These are phyloP conservation scores for Ditylenchus dipsaci DNA, from an alignment of 1,140 invertebrate species.

Conservation along the genomic window DNA sequence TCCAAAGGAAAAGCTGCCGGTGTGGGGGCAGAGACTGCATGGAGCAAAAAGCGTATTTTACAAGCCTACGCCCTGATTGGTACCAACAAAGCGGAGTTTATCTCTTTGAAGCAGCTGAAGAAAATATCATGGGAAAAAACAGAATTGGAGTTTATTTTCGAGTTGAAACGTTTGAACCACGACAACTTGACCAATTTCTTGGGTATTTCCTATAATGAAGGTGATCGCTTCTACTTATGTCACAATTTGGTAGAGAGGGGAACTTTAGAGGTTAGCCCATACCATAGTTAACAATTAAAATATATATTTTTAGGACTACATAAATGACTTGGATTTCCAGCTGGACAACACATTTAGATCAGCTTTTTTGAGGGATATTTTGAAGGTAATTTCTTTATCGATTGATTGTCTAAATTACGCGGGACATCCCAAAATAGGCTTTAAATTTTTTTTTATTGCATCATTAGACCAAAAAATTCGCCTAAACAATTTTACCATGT, in stretches of 20 bases:
- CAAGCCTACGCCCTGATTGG: slow-evolving; percentile 45
- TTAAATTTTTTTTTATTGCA: too few relatives aligned
- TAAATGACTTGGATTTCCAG: slow-evolving; percentile 47
- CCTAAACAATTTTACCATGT: too few relatives aligned
- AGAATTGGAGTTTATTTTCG: slow-evolving; percentile 44
- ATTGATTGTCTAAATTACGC: too few relatives aligned
- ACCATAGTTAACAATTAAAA: slow-evolving; percentile 6
- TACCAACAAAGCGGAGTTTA: slow-evolving; percentile 49
- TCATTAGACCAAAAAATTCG: too few relatives aligned
- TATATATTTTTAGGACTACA: slow-evolving; percentile 44
- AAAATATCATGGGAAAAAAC: slow-evolving; percentile 41
- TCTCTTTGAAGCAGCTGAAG: slow-evolving; percentile 39
- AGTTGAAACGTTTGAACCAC: slow-evolving; percentile 45
- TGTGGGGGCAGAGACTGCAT: slow-evolving; percentile 18
- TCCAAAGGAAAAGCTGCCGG: slow-evolving; percentile 36
- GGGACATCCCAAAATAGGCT: too few relatives aligned
- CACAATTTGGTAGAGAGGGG: slow-evolving; percentile 49
- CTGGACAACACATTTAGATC: slow-evolving; percentile 46
- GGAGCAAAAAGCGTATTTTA: slow-evolving; percentile 41
- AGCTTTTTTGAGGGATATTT: slow-evolving; percentile 39
- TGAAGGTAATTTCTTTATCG: slow-evolving; percentile 9
- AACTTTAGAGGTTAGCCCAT: slow-evolving; percentile 37
- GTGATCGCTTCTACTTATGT: slow-evolving; percentile 46
- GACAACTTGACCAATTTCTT: slow-evolving; percentile 46
- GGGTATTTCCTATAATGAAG: slow-evolving; percentile 49